A percentile compares a stretch with the other conserved stretches of the same genome.
These are phyloP conservation scores for Drosophila equinoxialis DNA, from an alignment of 1,140 invertebrate genomes.

Conservation along the genomic window DNA sequence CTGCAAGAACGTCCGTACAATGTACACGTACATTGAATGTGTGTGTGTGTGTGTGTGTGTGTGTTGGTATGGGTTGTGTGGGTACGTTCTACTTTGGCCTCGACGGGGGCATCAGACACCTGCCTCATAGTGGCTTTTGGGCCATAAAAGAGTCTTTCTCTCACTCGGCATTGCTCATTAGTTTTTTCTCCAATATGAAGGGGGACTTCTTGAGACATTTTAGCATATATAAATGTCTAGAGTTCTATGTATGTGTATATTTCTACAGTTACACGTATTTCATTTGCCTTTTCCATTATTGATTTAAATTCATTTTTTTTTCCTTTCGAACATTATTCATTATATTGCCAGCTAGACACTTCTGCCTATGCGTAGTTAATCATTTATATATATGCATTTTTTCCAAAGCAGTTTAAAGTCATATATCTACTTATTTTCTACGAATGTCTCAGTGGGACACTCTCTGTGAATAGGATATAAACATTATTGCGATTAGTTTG, in stretches of 20 bases:
- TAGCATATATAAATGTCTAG: conserved; percentile 10
- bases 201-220: conserved; percentile 45
- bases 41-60: not conserved
- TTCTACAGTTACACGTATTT: not conserved
- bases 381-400: conserved; percentile 33
- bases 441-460: not conserved
- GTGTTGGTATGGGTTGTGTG: not conserved
- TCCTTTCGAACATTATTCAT: conserved; percentile 54
- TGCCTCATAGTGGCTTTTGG: conserved; percentile 57
- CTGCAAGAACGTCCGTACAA: conserved; percentile 15
- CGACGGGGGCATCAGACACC: conserved; percentile 48
- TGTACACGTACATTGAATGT: conserved; percentile 38
- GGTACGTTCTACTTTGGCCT: conserved; percentile 6
- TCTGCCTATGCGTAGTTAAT: conserved; percentile 61
- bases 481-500: too few species aligned
- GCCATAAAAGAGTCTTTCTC: conserved; percentile 48
- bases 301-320: conserved; percentile 77
- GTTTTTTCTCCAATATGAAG: conserved; percentile 58
- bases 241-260: conserved; percentile 26
- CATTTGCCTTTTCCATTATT: conserved; percentile 44
- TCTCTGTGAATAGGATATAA: not conserved
- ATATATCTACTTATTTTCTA: too few species aligned
- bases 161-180: conserved; percentile 69
- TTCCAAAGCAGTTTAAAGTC: not conserved
- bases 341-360: conserved; percentile 33